phyloP scores from a whole-genome alignment of 2,888 invertebrate genomes.

The Busseola fusca region DNA sequence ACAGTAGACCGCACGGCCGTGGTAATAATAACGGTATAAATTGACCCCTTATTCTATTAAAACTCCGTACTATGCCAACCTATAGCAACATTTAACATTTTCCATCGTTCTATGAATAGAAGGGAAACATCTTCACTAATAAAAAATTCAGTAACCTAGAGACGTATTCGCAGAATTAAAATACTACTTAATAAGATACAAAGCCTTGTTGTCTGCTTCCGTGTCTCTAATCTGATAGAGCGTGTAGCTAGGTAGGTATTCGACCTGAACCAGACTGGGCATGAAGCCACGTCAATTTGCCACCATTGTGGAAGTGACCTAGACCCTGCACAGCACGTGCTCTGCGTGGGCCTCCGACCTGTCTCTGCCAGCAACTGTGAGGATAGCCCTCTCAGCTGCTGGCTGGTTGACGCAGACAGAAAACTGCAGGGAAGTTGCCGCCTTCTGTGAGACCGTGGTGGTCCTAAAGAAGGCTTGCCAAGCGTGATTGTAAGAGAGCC shows the following conservation, averaged over 20 bases:
- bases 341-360: no score
- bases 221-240: conserved; percentile 30
- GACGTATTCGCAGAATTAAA: conserved; percentile 26
- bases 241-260: neutral
- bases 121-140: conserved; percentile 6
- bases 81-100: neutral
- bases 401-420: no score
- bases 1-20: neutral
- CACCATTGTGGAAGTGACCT: no score
- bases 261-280: neutral
- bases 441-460: no score
- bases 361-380: no score
- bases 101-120: conserved; percentile 9
- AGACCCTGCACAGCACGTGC: no score
- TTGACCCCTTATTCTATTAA: neutral
- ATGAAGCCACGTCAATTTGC: no score
- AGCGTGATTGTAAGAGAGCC: no score
- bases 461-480: no score
- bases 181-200: conserved; percentile 27
- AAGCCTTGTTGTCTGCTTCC: conserved; percentile 54
- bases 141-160: conserved; percentile 11
- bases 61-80: neutral
- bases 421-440: no score
- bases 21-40: no score
- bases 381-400: no score